Evolutionary conservation across 2,888 invertebrate genomes (phyloP).

Genomic region (Macropis europaea): DNA sequence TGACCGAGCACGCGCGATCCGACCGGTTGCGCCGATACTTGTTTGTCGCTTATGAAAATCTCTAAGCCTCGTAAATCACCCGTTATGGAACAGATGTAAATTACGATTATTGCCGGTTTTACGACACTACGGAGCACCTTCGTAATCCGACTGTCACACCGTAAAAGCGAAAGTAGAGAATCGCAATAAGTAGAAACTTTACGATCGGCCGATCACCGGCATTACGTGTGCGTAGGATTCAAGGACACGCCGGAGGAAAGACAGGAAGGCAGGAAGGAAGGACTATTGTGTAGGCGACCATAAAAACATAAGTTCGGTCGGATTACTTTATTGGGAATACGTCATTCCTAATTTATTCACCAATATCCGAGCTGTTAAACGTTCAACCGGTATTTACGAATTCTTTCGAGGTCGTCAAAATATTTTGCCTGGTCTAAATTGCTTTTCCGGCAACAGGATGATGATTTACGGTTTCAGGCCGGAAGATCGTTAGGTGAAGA

Average conservation of each 20-base stretch:
- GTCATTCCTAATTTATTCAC: slow-evolving; percentile 31
- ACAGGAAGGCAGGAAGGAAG: neutral
- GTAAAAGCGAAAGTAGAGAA: slow-evolving; percentile 66
- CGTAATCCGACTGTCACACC: slow-evolving; percentile 58
- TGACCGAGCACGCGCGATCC: neutral
- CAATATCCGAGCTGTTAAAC: slow-evolving; percentile 9
- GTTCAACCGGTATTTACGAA: slow-evolving; percentile 27
- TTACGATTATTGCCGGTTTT: slow-evolving; percentile 64
- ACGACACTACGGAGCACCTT: slow-evolving; percentile 44
- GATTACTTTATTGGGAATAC: slow-evolving; percentile 42
- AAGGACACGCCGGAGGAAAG: slow-evolving; percentile 40
- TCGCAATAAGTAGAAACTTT: slow-evolving; percentile 65
- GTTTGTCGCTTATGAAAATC: slow-evolving; percentile 61
- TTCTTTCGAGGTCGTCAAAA: slow-evolving; percentile 27
- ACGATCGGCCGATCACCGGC: slow-evolving; percentile 54
- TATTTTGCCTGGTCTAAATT: slow-evolving; percentile 36
- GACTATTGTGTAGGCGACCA: slow-evolving; percentile 2
- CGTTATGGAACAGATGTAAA: slow-evolving; percentile 60
- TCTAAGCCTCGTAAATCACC: slow-evolving; percentile 59
- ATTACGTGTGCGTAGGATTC: slow-evolving; percentile 43
- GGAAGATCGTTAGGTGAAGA: slow-evolving; percentile 13
- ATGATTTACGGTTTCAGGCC: slow-evolving; percentile 27
- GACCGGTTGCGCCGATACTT: slow-evolving; percentile 46
- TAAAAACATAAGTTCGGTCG: slow-evolving; percentile 38
- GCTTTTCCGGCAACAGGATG: slow-evolving; percentile 3